Evolutionary conservation across 2,797 vertebrate genomes (phyloP).

Genomic region (Pseudomugil gertrudae): DNA sequence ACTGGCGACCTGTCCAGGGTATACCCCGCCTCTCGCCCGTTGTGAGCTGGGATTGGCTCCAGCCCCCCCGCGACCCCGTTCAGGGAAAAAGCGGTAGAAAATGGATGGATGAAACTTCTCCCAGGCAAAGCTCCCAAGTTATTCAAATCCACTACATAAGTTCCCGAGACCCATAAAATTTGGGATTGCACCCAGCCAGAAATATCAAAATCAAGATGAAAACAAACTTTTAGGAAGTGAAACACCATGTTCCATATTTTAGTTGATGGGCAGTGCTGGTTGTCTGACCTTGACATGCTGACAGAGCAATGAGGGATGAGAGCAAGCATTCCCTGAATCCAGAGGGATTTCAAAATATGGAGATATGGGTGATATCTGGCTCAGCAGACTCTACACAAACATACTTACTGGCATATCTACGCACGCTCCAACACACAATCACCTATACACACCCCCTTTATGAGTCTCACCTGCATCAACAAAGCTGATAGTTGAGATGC

Average conservation of each 20-base stretch:
- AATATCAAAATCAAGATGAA: background rate
- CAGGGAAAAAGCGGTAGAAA: no score
- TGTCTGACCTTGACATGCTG: slow-evolving; percentile 69
- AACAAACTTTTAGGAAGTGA: background rate
- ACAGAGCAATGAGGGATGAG: slow-evolving; percentile 70
- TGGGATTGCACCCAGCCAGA: background rate
- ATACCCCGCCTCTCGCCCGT: no score
- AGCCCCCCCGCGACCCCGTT: no score
- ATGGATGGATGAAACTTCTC: no score
- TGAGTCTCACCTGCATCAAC: slow-evolving; percentile 69
- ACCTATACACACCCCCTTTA: slow-evolving; percentile 24
- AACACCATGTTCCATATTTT: slow-evolving; percentile 32
- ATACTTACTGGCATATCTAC: slow-evolving; percentile 28
- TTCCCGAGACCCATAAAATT: background rate
- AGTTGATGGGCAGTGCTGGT: slow-evolving; percentile 7
- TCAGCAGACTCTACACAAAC: slow-evolving; percentile 54
- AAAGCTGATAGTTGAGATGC: slow-evolving; percentile 61
- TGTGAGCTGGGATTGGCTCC: no score
- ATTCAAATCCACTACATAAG: background rate
- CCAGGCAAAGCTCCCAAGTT: background rate
- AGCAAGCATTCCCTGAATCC: slow-evolving; percentile 72
- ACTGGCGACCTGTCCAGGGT: no score
- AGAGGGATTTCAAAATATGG: slow-evolving; percentile 73
- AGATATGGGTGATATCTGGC: slow-evolving; percentile 66
- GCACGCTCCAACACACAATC: slow-evolving; percentile 16